Conservation (phyloP, 2,797 vertebrate species). For the Hozukius guyotensis region DNA sequence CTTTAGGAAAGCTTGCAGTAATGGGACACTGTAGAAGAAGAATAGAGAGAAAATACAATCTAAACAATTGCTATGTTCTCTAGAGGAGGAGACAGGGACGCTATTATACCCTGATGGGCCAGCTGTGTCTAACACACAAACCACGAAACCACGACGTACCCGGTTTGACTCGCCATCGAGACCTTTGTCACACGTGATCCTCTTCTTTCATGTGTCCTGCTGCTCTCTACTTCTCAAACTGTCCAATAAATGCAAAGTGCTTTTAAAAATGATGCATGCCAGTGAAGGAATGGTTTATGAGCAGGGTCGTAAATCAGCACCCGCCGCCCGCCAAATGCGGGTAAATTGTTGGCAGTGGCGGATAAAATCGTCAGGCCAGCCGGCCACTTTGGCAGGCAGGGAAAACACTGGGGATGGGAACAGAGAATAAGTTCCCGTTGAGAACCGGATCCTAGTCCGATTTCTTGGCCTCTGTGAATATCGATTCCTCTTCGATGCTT, state of each 20-base stretch:
- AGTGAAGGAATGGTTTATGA: no score
- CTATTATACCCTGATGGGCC: not conserved
- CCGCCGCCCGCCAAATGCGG: no score
- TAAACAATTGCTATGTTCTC: not conserved
- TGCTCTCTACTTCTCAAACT: not conserved
- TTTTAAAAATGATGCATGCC: no score
- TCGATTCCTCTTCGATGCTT: no score
- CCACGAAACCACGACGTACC: not conserved
- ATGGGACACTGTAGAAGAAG: not conserved
- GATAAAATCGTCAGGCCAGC: no score
- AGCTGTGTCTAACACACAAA: not conserved
- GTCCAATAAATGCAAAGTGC: not conserved
- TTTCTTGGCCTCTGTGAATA: no score
- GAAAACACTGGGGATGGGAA: no score
- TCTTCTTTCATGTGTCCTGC: not conserved
- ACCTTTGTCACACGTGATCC: not conserved
- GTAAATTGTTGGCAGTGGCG: no score
- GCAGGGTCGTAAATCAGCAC: no score
- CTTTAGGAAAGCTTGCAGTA: not conserved
- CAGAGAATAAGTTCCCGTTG: no score
- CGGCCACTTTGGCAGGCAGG: no score
- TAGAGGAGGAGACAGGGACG: not conserved
- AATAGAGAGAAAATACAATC: not conserved
- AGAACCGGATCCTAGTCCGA: no score
- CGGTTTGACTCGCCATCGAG: not conserved